Conservation (phyloP, 2,888 invertebrate species). For the Athalia circularis region DNA sequence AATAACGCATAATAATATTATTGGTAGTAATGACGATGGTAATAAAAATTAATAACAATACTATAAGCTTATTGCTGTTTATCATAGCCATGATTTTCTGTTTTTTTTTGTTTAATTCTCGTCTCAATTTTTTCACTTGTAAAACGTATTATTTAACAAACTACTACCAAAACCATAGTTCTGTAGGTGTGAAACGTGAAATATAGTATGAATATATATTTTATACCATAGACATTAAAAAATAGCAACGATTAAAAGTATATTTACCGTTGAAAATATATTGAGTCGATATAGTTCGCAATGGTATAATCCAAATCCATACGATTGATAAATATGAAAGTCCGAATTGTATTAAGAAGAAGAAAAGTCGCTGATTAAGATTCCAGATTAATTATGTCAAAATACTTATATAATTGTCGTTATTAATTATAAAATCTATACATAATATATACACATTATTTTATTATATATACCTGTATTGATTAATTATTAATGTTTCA, state of each 20-base stretch:
- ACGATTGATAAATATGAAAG: not conserved
- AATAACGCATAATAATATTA: too few species aligned
- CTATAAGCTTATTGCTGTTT: not conserved
- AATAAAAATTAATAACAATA: too few species aligned
- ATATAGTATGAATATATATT: slow-evolving; percentile 23
- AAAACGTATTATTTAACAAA: slow-evolving; percentile 18
- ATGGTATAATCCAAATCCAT: too few species aligned
- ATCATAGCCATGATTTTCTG: not conserved
- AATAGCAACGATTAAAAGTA: not conserved
- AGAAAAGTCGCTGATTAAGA: not conserved
- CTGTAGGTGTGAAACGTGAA: slow-evolving; percentile 22
- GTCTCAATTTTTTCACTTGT: not conserved
- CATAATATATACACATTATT: not conserved
- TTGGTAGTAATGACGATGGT: not conserved
- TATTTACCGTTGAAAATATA: not conserved
- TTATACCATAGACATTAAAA: slow-evolving; percentile 24
- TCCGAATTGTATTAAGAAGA: slow-evolving; percentile 20
- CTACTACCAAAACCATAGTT: slow-evolving; percentile 29
- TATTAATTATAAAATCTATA: not conserved
- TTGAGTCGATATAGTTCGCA: not conserved
- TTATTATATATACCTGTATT: slow-evolving; percentile 1
- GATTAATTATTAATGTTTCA: not conserved
- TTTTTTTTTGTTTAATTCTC: not conserved
- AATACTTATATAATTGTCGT: slow-evolving; percentile 2
- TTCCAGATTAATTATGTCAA: not conserved